Base-by-base conservation (phyloP, 1,140 invertebrate species). In the Drosophila eugracilis region DNA sequence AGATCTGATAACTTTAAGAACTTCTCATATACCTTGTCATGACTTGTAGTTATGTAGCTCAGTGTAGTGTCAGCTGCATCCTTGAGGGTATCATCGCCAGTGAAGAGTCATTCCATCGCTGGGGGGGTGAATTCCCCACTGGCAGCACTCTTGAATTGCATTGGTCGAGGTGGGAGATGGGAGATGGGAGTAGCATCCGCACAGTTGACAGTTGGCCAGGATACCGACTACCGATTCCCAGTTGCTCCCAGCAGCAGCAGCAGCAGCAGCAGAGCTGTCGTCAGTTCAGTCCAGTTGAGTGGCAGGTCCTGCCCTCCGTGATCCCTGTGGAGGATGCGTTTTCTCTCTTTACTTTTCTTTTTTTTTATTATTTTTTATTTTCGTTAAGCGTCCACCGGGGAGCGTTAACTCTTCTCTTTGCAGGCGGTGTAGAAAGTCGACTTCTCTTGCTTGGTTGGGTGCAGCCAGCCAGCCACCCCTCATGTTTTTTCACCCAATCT, bases 211-310 rank as follows among this genome's bases (percentile, higher is more conserved):
- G 59, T 24, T 66, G 19, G 36, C 52, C 48, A 36, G 28, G 41
- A 10, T 65, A n/a, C n/a, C 22, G 44, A 34, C 39, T 69, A 57
- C 15, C 47, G 14, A n/a, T 10, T 67, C n/a, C 15, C 49, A 26
- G 48, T 15, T 32, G 30, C 54, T 58, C 42, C 81, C 77, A 86
- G 57, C n/a, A n/a, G n/a, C n/a, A n/a, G n/a, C n/a, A n/a, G n/a
- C n/a, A n/a, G n/a, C n/a, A n/a, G n/a, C n/a, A n/a, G n/a, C 77
- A 60, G 81, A 63, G 69, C 78, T 83, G 78, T 83, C 78, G 69
- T 83, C 78, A 78, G 78, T 83, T 83, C 59, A 63, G 78, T 75
- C 70, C 75, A 45, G 57, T 55, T 83, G 74, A 83, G 78, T 83
- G 62, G 78, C 69, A 57, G 55, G 24, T 65, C 60, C 59, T 78